These are phyloP conservation scores for Andrena marginata DNA, from an alignment of 2,888 invertebrate species.

Conservation along the genomic window DNA sequence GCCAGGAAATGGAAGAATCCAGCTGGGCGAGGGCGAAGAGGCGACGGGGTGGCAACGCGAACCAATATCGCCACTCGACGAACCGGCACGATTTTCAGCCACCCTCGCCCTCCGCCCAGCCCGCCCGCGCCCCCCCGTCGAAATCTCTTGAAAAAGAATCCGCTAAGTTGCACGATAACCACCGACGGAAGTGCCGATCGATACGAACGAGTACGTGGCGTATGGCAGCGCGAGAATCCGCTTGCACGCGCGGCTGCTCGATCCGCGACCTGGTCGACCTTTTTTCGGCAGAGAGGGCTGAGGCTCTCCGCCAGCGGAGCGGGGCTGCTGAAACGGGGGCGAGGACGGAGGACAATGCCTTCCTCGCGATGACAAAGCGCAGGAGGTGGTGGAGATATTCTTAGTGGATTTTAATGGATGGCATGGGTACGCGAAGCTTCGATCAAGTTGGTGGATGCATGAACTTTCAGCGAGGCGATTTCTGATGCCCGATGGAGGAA, in stretches of 20 bases:
- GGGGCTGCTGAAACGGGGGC: slow-evolving; percentile 5
- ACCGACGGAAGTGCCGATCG: slow-evolving; percentile 58
- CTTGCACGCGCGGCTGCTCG: slow-evolving; percentile 41
- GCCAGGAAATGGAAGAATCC: slow-evolving; percentile 25
- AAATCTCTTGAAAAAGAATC: slow-evolving; percentile 69
- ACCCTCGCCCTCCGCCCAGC: background rate
- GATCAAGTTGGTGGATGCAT: background rate
- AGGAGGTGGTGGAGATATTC: background rate
- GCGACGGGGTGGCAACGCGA: slow-evolving; percentile 14
- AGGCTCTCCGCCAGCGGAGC: background rate
- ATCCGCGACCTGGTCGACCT: slow-evolving; percentile 43
- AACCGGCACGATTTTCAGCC: slow-evolving; percentile 52
- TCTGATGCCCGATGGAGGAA: background rate
- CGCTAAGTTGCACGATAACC: slow-evolving; percentile 70
- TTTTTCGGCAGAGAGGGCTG: slow-evolving; percentile 8
- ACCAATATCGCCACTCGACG: slow-evolving; percentile 61
- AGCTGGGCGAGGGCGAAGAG: background rate
- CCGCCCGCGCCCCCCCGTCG: slow-evolving; percentile 22
- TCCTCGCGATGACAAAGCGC: slow-evolving; percentile 19
- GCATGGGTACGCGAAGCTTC: background rate
- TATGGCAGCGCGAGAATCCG: slow-evolving; percentile 52
- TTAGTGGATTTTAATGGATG: background rate
- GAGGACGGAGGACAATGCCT: slow-evolving; percentile 48
- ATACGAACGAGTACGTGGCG: slow-evolving; percentile 59
- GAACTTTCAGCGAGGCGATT: background rate